Conservation (phyloP, 2,888 invertebrate species). For the Cephus rjabovi region DNA sequence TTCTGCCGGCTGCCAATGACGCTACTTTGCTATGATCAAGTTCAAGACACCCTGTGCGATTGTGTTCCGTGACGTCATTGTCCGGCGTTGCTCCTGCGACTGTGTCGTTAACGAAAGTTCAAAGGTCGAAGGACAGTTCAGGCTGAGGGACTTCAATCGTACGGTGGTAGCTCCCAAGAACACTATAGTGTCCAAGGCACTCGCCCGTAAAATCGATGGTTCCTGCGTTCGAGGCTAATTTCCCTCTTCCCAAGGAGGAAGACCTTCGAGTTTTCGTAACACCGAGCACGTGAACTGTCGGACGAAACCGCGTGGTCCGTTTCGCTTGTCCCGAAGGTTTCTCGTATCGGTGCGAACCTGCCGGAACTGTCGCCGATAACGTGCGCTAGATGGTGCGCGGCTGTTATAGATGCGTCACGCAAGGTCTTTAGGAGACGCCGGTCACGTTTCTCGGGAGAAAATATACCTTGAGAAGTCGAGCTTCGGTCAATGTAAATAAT, state of each 20-base stretch:
- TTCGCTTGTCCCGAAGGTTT: neutral
- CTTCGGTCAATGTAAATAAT: neutral
- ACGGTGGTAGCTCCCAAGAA: neutral
- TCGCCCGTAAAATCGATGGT: neutral
- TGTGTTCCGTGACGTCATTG: neutral
- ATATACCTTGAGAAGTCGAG: neutral
- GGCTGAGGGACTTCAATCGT: neutral
- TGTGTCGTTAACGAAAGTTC: neutral
- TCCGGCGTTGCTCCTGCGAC: neutral
- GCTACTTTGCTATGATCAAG: neutral
- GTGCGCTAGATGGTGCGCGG: neutral
- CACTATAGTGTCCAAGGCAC: too few relatives aligned
- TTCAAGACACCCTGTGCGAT: neutral
- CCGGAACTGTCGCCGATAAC: neutral
- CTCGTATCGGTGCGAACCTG: neutral
- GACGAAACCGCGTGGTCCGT: neutral
- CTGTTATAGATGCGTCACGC: neutral
- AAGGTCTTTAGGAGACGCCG: neutral
- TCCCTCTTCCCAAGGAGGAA: neutral
- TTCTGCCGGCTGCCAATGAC: neutral
- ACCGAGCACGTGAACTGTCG: too few relatives aligned
- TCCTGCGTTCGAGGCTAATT: neutral
- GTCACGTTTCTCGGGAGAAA: neutral
- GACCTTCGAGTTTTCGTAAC: neutral
- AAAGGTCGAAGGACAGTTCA: neutral